Conservation (phyloP, 64 coral and sea anemone species). For the Acropora yongei region DNA sequence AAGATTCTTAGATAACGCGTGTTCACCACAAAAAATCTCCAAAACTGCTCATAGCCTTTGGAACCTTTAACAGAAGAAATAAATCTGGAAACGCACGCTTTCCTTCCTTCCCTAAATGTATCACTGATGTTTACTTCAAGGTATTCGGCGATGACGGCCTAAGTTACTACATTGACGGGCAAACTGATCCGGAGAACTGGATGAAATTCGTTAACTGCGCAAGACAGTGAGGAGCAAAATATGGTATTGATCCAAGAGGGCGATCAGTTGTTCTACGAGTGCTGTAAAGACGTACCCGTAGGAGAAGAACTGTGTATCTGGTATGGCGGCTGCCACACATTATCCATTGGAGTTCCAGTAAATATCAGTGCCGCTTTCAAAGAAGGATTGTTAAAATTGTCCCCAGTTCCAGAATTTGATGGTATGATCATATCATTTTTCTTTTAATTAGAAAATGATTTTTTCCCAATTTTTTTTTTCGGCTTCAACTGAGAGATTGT, state of each 20-base stretch:
- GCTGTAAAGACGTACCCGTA: conserved; percentile 50
- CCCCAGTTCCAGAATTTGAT: not conserved
- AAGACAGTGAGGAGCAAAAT: conserved; percentile 66
- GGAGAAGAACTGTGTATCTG: conserved; percentile 82
- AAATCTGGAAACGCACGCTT: too few species aligned
- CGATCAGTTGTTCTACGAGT: conserved; percentile 77
- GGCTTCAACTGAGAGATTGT: too few species aligned
- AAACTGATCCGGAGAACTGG: conserved; percentile 80
- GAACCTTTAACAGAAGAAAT: too few species aligned
- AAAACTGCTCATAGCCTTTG: too few species aligned
- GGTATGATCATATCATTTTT: not conserved
- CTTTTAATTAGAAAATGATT: too few species aligned
- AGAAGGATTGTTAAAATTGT: conserved; percentile 17
- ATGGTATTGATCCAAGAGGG: conserved; percentile 82
- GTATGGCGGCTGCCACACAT: conserved; percentile 72
- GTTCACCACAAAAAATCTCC: too few species aligned
- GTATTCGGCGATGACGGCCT: conserved; percentile 57
- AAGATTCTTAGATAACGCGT: too few species aligned
- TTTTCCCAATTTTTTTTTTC: too few species aligned
- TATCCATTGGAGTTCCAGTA: conserved; percentile 73
- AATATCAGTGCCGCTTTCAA: conserved; percentile 39
- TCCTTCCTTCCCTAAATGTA: not conserved
- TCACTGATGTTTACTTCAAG: not conserved
- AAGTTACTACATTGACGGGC: conserved; percentile 79
- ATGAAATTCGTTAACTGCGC: conserved; percentile 95